Percentiles rank a stretch among this genome's conserved stretches.
These are phyloP conservation scores for Falco naumanni DNA, from an alignment of 2,797 vertebrate genomes.

Conservation along the genomic window DNA sequence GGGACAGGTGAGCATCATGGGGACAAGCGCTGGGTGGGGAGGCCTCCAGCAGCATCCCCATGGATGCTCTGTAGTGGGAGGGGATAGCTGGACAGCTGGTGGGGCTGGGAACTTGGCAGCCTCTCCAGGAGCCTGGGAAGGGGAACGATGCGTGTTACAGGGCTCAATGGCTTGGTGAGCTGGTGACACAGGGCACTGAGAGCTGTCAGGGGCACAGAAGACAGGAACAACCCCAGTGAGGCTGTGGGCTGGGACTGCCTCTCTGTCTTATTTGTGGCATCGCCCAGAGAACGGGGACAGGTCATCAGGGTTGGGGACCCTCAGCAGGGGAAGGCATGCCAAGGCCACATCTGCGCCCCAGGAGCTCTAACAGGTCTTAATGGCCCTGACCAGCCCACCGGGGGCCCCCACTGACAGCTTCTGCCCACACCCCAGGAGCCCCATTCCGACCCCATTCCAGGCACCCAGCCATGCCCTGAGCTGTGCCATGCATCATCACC, in stretches of 20 bases:
- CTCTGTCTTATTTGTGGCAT: background rate
- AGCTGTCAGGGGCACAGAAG: background rate
- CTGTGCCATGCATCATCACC: fast-evolving
- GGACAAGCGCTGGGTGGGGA: background rate
- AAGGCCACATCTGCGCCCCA: background rate
- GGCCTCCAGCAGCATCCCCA: background rate
- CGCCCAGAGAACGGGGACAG: background rate
- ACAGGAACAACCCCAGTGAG: background rate
- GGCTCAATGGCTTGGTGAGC: background rate
- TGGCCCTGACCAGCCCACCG: background rate
- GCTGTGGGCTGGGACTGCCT: background rate
- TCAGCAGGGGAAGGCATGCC: background rate
- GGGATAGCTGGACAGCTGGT: fast-evolving
- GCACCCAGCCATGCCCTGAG: background rate
- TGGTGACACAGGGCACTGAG: background rate
- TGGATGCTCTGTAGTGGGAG: background rate
- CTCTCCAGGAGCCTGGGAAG: background rate
- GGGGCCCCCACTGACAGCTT: background rate
- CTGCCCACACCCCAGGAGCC: background rate
- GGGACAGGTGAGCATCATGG: background rate
- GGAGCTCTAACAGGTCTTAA: background rate
- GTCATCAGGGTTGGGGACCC: background rate
- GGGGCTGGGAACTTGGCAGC: background rate
- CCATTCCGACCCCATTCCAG: background rate
- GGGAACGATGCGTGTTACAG: background rate